Conservation (phyloP, 2,797 vertebrate species). For the Gallinago stenura region DNA sequence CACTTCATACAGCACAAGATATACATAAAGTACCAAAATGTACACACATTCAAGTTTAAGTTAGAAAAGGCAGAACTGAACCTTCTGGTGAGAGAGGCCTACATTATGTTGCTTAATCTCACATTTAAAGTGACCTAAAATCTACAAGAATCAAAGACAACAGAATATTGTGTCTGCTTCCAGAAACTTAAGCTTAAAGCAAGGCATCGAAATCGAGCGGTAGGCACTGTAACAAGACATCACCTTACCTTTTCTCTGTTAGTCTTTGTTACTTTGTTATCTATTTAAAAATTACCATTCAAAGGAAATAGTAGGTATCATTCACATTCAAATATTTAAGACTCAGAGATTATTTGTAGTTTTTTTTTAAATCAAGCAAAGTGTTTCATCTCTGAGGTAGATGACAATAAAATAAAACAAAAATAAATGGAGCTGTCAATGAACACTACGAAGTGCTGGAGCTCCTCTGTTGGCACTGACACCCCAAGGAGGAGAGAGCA, state of each 20-base stretch:
- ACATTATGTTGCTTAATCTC: constrained; percentile 22
- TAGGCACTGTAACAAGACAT: constrained; percentile 26
- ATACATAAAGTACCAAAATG: constrained; percentile 57
- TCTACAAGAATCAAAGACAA: constrained; percentile 44
- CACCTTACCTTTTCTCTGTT: constrained; percentile 48
- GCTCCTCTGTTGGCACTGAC: neutral
- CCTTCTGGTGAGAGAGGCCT: constrained; percentile 53
- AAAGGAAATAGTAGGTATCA: constrained; percentile 18
- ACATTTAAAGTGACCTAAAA: constrained; percentile 53
- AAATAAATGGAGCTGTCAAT: neutral
- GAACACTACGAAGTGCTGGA: constrained; percentile 20
- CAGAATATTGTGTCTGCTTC: constrained; percentile 11
- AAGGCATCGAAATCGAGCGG: constrained; percentile 32
- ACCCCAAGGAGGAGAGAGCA: constrained; percentile 48
- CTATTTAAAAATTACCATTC: constrained; percentile 64
- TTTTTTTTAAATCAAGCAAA: constrained; percentile 11
- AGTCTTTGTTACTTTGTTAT: constrained; percentile 30
- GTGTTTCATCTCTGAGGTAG: constrained; percentile 52
- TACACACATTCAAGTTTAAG: constrained; percentile 44
- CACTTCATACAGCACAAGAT: constrained; percentile 62
- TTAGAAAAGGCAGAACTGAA: constrained; percentile 30
- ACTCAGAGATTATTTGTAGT: constrained; percentile 46
- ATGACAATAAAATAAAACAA: constrained; percentile 20
- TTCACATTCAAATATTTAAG: constrained; percentile 54
- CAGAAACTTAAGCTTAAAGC: constrained; percentile 38